Conservation (phyloP, 2,113 vertebrate species). For the Boleophthalmus pectinirostris region DNA sequence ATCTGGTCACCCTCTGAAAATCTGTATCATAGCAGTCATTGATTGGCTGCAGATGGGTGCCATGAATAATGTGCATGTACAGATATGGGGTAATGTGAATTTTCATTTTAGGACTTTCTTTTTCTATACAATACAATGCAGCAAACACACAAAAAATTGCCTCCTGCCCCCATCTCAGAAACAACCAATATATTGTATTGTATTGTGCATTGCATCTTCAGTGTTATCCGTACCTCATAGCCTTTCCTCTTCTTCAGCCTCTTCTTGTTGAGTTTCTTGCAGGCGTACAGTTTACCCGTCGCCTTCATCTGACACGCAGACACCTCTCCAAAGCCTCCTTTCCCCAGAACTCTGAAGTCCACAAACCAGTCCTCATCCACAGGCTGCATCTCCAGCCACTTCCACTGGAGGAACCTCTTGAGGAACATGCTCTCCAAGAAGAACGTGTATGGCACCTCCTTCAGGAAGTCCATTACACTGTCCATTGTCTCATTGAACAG, state of each 20-base stretch:
- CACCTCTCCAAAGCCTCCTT: slow-evolving; percentile 89
- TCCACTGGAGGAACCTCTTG: slow-evolving; percentile 84
- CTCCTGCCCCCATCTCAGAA: too few species aligned
- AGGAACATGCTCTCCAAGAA: slow-evolving; percentile 80
- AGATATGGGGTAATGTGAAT: too few species aligned
- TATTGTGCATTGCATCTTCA: too few species aligned
- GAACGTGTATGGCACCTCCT: slow-evolving; percentile 70
- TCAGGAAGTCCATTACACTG: slow-evolving; percentile 75
- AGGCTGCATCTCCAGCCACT: slow-evolving; percentile 81
- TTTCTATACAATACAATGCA: too few species aligned
- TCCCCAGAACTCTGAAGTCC: slow-evolving; percentile 86
- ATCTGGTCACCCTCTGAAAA: too few species aligned
- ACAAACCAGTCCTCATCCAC: slow-evolving; percentile 86
- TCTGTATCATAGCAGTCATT: too few species aligned
- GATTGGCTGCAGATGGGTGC: too few species aligned
- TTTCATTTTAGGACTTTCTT: too few species aligned
- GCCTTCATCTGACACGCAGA: slow-evolving; percentile 87
- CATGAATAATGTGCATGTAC: too few species aligned
- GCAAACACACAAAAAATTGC: too few species aligned
- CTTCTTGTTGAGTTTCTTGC: slow-evolving; percentile 93
- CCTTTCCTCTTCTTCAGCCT: slow-evolving; percentile 90
- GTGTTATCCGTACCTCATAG: slow-evolving; percentile 74
- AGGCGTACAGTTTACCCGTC: slow-evolving; percentile 91
- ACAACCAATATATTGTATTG: too few species aligned
- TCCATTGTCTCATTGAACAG: slow-evolving; percentile 72